phyloP scores from a whole-genome alignment of 2,888 invertebrate genomes.

The Tiliacea citrago region DNA sequence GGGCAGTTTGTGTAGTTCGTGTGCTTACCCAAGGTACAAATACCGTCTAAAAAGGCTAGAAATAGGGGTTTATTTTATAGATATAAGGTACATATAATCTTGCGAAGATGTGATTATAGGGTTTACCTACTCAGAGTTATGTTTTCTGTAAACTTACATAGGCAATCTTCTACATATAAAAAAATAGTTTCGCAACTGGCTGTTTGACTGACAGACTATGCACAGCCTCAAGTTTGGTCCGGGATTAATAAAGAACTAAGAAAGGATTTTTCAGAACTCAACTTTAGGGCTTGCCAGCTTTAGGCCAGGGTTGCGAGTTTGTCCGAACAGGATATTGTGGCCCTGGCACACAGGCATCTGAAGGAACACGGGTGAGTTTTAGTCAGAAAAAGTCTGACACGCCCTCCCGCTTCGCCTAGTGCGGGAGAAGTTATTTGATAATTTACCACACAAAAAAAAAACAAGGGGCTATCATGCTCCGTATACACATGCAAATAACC shows the following conservation, averaged over 20 bases:
- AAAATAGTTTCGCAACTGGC: background rate
- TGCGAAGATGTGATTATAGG: background rate
- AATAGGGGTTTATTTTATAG: constrained; percentile 15
- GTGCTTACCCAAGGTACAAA: constrained; percentile 29
- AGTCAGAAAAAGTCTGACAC: too few species aligned
- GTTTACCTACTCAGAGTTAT: too few species aligned
- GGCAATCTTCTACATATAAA: background rate
- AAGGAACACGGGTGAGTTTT: too few species aligned
- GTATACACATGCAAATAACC: background rate
- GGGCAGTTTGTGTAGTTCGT: constrained; percentile 43
- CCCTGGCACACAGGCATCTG: too few species aligned
- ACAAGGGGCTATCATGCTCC: too few species aligned
- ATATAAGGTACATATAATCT: background rate
- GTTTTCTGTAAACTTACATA: background rate
- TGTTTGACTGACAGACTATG: background rate
- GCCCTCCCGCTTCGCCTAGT: too few species aligned
- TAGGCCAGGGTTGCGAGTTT: too few species aligned
- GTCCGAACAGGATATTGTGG: too few species aligned
- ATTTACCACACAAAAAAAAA: too few species aligned
- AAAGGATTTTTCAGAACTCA: background rate
- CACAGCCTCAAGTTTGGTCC: background rate
- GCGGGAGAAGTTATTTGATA: too few species aligned
- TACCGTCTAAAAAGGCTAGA: background rate
- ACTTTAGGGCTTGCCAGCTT: background rate
- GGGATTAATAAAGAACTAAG: background rate